phyloP scores from a whole-genome alignment of 1,140 invertebrate genomes.

The Ceratosolen fusciceps region DNA sequence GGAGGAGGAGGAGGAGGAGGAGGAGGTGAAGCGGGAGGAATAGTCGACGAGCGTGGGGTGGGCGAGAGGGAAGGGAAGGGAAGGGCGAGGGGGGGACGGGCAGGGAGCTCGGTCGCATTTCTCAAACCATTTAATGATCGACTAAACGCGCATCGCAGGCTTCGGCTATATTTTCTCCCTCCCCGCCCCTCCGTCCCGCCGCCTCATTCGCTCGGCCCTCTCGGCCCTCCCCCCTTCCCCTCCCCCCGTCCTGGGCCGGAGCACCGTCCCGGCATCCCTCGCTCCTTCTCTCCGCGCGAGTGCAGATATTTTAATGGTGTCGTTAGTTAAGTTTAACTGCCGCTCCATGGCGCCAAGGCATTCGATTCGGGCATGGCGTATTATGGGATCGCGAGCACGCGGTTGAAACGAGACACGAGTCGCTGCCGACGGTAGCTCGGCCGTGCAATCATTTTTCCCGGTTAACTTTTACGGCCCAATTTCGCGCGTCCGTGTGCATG shows the following conservation, averaged over 20 bases:
- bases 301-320: constrained; percentile 62
- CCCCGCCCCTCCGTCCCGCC: not conserved
- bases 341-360: constrained; percentile 55
- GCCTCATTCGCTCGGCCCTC: not conserved
- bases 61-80: constrained; percentile 1
- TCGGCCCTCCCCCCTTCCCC: not conserved
- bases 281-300: constrained; percentile 26
- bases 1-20: not conserved
- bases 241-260: not conserved
- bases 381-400: constrained; percentile 39
- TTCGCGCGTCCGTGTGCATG: constrained; percentile 29
- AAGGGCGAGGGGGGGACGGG: not conserved
- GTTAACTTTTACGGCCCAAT: constrained; percentile 44
- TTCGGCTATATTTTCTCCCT: constrained; percentile 26
- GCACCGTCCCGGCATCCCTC: not conserved
- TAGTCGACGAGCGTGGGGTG: not conserved
- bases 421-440: constrained; percentile 31
- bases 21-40: not conserved
- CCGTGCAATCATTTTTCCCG: constrained; percentile 39
- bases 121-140: constrained; percentile 49
- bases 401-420: constrained; percentile 41
- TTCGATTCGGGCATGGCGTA: constrained; percentile 54
- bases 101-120: constrained; percentile 35
- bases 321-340: constrained; percentile 63
- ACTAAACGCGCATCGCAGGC: constrained; percentile 40